Conservation (phyloP, 2,888 invertebrate species). For the Graphium colonna region DNA sequence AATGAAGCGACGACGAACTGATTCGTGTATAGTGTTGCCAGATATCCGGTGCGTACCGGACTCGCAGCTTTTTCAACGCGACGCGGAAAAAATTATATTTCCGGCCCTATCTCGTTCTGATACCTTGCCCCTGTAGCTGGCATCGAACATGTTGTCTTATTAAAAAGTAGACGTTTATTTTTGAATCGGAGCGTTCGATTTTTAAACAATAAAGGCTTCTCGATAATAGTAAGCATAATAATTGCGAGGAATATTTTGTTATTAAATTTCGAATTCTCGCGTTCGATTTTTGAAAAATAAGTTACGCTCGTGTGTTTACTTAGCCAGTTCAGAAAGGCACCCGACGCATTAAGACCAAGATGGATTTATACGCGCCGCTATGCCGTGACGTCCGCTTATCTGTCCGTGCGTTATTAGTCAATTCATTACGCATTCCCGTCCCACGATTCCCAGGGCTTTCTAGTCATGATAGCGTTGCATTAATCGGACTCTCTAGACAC, state of each 20-base stretch:
- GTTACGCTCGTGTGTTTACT: constrained; percentile 39
- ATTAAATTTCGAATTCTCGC: neutral
- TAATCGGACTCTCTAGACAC: constrained; percentile 59
- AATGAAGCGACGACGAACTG: constrained; percentile 52
- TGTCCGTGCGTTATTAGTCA: constrained; percentile 54
- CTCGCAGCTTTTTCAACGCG: constrained; percentile 5
- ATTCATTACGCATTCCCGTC: constrained; percentile 39
- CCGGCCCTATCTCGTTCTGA: constrained; percentile 12
- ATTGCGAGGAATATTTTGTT: no score
- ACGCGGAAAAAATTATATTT: constrained; percentile 9
- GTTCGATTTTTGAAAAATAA: constrained; percentile 26
- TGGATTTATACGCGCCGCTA: constrained; percentile 71
- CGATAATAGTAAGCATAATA: no score
- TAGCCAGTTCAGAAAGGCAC: constrained; percentile 48
- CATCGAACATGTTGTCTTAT: no score
- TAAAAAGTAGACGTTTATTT: no score
- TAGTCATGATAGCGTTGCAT: constrained; percentile 42
- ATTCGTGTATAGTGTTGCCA: constrained; percentile 41
- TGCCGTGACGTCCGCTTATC: constrained; percentile 66
- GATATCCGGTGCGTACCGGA: constrained; percentile 16
- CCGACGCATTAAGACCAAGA: constrained; percentile 55
- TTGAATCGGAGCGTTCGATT: neutral
- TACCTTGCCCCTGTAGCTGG: no score
- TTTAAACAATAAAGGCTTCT: no score
- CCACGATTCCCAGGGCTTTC: constrained; percentile 44